phyloP scores from a whole-genome alignment of 2,888 invertebrate genomes.

The Pterobdella sp. region DNA sequence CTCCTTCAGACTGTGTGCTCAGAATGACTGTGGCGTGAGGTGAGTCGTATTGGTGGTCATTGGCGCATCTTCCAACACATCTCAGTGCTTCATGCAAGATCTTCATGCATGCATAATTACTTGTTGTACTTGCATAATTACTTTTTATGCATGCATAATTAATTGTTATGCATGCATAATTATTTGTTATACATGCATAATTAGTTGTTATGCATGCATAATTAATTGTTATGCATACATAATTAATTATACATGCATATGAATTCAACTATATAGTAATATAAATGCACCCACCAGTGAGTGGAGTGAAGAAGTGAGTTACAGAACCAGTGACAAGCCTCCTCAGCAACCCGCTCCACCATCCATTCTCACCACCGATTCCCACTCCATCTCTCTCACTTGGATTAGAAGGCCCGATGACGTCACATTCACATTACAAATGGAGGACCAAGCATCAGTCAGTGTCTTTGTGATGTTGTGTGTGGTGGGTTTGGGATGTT shows the following conservation, averaged over 20 bases:
- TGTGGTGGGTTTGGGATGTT: not conserved
- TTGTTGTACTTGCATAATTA: too few relatives aligned
- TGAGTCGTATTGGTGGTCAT: constrained; percentile 8
- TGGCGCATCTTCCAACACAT: not conserved
- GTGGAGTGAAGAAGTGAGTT: constrained; percentile 48
- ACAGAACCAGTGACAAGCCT: constrained; percentile 69
- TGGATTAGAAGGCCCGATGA: constrained; percentile 71
- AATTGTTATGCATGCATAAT: too few relatives aligned
- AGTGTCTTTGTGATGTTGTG: constrained; percentile 31
- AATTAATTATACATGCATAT: too few relatives aligned
- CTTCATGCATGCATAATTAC: too few relatives aligned
- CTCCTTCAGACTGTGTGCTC: constrained; percentile 72
- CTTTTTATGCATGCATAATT: too few relatives aligned
- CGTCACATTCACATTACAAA: constrained; percentile 73
- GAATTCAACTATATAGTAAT: too few relatives aligned
- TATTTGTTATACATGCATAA: too few relatives aligned
- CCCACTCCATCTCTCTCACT: constrained; percentile 62
- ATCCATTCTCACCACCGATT: constrained; percentile 59
- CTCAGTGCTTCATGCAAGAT: not conserved
- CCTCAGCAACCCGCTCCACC: constrained; percentile 74
- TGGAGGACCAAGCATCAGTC: constrained; percentile 62
- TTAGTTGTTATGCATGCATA: too few relatives aligned
- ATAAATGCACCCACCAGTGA: too few relatives aligned
- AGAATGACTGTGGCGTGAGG: constrained; percentile 62
- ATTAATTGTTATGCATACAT: too few relatives aligned